phyloP scores from a whole-genome alignment of 2,888 invertebrate genomes.

The Argyresthia goedartella region DNA sequence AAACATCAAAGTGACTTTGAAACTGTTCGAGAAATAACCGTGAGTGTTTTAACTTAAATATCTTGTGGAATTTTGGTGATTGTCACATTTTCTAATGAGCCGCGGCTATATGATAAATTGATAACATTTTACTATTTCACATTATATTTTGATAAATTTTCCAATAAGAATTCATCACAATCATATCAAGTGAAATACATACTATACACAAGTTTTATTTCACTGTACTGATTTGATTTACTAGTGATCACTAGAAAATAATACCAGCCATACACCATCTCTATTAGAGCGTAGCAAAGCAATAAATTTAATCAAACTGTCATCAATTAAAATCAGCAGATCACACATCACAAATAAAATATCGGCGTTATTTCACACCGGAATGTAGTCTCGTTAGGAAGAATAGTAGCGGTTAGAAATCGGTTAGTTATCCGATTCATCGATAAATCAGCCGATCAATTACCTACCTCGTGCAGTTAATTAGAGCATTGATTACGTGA shows the following conservation, averaged over 20 bases:
- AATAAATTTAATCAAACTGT: background rate
- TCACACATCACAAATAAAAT: background rate
- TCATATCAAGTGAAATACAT: no score
- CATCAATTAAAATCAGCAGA: background rate
- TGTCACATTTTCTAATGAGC: conserved; percentile 35
- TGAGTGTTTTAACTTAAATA: conserved; percentile 10
- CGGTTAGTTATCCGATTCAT: conserved; percentile 15
- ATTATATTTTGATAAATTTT: no score
- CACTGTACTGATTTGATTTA: no score
- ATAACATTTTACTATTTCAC: no score
- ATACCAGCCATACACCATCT: background rate
- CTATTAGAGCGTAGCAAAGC: background rate
- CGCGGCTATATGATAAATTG: no score
- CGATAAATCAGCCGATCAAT: conserved; percentile 28
- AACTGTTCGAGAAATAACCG: conserved; percentile 8
- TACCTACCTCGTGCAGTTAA: conserved; percentile 11
- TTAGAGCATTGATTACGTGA: conserved; percentile 6
- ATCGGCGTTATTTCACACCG: conserved; percentile 6
- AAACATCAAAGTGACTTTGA: conserved; percentile 8
- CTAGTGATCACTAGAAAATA: no score
- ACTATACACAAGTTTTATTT: no score
- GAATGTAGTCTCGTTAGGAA: conserved; percentile 28
- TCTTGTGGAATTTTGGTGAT: conserved; percentile 12
- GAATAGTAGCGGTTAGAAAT: conserved; percentile 15
- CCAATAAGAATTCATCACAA: no score